These are phyloP conservation scores for Agrochola litura DNA, from an alignment of 2,888 invertebrate genomes.

Conservation along the genomic window DNA sequence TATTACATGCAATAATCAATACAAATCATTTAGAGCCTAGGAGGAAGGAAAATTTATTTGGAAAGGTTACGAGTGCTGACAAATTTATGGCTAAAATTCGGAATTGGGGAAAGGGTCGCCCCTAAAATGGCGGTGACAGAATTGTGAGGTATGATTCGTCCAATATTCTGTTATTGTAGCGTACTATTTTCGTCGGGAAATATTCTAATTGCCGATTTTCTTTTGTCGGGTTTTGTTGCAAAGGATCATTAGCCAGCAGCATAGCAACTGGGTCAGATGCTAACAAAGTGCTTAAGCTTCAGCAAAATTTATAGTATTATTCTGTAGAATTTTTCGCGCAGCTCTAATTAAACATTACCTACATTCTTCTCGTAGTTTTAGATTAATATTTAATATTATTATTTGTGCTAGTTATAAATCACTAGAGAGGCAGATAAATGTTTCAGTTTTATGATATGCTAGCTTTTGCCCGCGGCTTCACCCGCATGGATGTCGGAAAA, in stretches of 20 bases:
- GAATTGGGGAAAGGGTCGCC: slow-evolving; percentile 24
- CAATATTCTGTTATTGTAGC: slow-evolving; percentile 28
- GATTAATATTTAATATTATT: not conserved
- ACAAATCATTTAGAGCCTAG: slow-evolving; percentile 18
- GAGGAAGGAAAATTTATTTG: slow-evolving; percentile 22
- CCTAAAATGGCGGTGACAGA: slow-evolving; percentile 32
- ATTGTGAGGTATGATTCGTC: slow-evolving; percentile 24
- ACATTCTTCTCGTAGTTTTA: not conserved
- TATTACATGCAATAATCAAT: slow-evolving; percentile 16
- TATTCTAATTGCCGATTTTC: not conserved
- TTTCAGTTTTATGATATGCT: not conserved
- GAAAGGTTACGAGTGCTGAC: slow-evolving; percentile 7
- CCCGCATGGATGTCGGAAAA: too few species aligned
- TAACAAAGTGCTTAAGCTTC: slow-evolving; percentile 9
- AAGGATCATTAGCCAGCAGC: not conserved
- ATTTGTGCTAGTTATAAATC: not conserved
- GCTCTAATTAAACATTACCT: not conserved
- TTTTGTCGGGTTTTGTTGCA: not conserved
- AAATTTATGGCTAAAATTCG: slow-evolving; percentile 7
- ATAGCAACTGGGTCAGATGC: slow-evolving; percentile 3
- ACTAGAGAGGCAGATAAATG: not conserved
- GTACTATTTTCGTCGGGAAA: not conserved
- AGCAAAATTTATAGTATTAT: not conserved
- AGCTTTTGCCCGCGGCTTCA: too few species aligned
- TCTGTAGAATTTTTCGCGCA: not conserved